Conservation (phyloP, 2,888 invertebrate species). For the Lutraria lutraria region DNA sequence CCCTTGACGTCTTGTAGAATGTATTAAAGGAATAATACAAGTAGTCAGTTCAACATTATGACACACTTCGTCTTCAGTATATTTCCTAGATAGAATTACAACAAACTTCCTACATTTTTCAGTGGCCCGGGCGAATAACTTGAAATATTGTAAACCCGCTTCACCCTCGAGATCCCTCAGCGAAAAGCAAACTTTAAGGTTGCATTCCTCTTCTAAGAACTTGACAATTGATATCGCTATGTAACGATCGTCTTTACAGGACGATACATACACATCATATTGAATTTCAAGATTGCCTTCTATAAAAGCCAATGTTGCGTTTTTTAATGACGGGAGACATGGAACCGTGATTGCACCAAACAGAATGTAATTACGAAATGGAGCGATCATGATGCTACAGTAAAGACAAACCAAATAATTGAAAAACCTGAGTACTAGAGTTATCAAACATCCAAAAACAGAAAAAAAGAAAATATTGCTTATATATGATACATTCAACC, state of each 20-base stretch:
- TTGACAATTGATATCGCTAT: background rate
- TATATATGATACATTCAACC: background rate
- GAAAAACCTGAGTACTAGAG: background rate
- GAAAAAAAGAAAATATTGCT: background rate
- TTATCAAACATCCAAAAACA: background rate
- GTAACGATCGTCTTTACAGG: background rate
- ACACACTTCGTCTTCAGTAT: conserved; percentile 7
- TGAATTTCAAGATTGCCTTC: background rate
- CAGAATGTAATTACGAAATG: conserved; percentile 15
- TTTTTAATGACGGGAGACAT: background rate
- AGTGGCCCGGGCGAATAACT: background rate
- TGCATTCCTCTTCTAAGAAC: background rate
- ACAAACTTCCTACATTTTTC: conserved; percentile 6
- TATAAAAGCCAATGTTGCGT: conserved; percentile 9
- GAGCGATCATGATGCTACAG: background rate
- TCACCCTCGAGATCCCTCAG: conserved; percentile 5
- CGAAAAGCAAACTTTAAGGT: conserved; percentile 10
- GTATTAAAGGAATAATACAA: background rate
- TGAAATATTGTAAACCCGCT: background rate
- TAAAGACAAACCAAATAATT: background rate
- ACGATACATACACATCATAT: conserved; percentile 35
- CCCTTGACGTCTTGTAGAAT: background rate
- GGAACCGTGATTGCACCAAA: background rate
- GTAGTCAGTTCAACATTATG: background rate
- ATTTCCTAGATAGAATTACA: background rate